phyloP scores from a whole-genome alignment of 2,888 invertebrate genomes.

The Pyrocoelia pectoralis region DNA sequence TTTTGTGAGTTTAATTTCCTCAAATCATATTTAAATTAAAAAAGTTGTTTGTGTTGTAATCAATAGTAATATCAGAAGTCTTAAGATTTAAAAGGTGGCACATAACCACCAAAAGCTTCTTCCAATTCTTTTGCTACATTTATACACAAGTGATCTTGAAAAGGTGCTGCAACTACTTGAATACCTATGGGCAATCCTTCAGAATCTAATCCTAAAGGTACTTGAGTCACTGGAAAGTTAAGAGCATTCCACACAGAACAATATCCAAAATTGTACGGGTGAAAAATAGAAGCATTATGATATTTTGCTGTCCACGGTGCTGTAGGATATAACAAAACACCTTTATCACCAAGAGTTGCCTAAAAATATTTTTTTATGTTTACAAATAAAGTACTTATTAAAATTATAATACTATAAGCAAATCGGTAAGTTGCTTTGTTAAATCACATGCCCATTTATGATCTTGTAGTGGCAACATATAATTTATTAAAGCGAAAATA shows the following conservation, averaged over 20 bases:
- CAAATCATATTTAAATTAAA: too few species aligned
- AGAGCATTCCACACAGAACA: constrained; percentile 87
- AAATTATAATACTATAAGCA: constrained; percentile 64
- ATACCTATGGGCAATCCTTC: constrained; percentile 81
- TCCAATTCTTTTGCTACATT: constrained; percentile 78
- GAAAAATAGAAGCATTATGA: constrained; percentile 79
- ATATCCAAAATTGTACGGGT: constrained; percentile 85
- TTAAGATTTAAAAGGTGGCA: constrained; percentile 60
- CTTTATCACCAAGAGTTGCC: constrained; percentile 77
- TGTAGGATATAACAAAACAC: constrained; percentile 84
- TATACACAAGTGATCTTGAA: constrained; percentile 75
- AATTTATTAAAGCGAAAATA: constrained; percentile 72
- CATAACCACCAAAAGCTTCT: constrained; percentile 74
- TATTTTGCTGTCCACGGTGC: constrained; percentile 82
- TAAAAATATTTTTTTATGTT: constrained; percentile 46
- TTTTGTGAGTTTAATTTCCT: too few species aligned
- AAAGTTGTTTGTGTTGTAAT: too few species aligned
- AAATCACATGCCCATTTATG: constrained; percentile 69
- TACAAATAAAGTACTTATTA: neutral
- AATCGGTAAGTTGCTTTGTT: constrained; percentile 66
- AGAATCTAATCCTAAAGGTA: constrained; percentile 78
- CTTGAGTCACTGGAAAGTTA: constrained; percentile 83
- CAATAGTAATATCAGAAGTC: too few species aligned
- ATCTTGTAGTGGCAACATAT: constrained; percentile 71
- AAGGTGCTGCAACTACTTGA: constrained; percentile 77